These are phyloP conservation scores for Melanotaenia boesemani DNA, from an alignment of 2,797 vertebrate genomes.

Conservation along the genomic window DNA sequence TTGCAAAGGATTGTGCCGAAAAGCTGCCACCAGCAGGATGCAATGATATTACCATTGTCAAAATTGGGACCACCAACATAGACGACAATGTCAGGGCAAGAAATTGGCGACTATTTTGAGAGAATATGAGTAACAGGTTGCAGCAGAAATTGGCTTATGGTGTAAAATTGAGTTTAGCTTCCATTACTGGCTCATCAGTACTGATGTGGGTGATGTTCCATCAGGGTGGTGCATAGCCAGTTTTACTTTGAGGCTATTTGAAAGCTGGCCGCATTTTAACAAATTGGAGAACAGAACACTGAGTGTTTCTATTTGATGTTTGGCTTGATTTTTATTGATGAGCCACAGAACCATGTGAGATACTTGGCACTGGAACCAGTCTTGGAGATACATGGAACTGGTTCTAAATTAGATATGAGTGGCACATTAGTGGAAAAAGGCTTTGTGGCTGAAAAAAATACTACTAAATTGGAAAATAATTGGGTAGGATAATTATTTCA, in stretches of 20 bases:
- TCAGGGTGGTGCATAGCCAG: not conserved
- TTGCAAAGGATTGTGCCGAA: not conserved
- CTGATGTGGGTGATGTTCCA: not conserved
- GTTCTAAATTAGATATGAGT: no score
- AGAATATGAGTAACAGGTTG: not conserved
- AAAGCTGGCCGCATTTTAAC: no score
- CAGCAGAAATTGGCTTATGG: not conserved
- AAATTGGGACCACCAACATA: not conserved
- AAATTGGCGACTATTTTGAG: not conserved
- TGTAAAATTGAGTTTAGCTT: not conserved
- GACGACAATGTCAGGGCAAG: not conserved
- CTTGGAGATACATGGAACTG: no score
- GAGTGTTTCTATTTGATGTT: no score
- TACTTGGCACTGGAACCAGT: no score
- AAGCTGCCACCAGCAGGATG: not conserved
- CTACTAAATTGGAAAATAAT: no score
- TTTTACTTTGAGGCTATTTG: no score
- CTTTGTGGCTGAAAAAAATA: no score
- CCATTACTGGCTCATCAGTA: not conserved
- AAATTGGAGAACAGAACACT: no score
- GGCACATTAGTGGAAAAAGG: no score
- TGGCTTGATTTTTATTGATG: no score
- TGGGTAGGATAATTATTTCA: not conserved
- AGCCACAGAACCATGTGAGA: no score
- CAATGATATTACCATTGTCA: not conserved